Base-by-base conservation (phyloP, 2,797 vertebrate genomes). In the Danio tinwini region DNA sequence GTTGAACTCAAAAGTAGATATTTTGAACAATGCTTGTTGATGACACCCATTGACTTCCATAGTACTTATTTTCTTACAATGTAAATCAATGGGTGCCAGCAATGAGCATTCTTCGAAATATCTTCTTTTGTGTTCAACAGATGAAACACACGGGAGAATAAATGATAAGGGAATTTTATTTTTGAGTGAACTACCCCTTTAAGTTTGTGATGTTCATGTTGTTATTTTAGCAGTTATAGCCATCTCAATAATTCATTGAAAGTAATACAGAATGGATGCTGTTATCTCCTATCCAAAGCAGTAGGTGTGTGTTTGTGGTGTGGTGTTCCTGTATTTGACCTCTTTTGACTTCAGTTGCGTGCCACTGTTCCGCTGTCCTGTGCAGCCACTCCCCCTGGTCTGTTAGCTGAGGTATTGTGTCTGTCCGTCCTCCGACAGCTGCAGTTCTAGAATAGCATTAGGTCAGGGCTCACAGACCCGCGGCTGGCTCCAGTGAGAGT, bases 381-480 rank as follows among this genome's bases (percentile, higher is more conserved):
- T 44, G 37, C 70, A 14, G 14, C 11, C 44, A 49, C 68, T 64
- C 55, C 47, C 39, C 49, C 44, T 11, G 13, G 52, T 49, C 71
- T 42, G 29, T 69, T 16, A 21, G 17, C 74, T 40, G 59, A 56
- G 74, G 21, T 78, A 75, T 82, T 85, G 82, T 78, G 81, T 76
- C 6, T 64, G 53, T 80, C 67, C 40, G 47, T 82, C 80, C 74
- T 50, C 53, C 42, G 39, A 81, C 86, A 87, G 84, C 82, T 87
- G 86, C 78, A 70, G 21, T 53, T 83, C 64, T 56, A 50, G 63
- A 84, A 83, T 85, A 84, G 79, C 81, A 40, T 80, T 73, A 68
- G 78, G 80, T 67, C 65, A 73, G 63, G 42, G 72, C 62, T 76
- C 68, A 56, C 69, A 80, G 69, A 53, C 55, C 56, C 50, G 61